phyloP scores from a whole-genome alignment of 2,888 invertebrate species.

The Ochropleura plecta region DNA sequence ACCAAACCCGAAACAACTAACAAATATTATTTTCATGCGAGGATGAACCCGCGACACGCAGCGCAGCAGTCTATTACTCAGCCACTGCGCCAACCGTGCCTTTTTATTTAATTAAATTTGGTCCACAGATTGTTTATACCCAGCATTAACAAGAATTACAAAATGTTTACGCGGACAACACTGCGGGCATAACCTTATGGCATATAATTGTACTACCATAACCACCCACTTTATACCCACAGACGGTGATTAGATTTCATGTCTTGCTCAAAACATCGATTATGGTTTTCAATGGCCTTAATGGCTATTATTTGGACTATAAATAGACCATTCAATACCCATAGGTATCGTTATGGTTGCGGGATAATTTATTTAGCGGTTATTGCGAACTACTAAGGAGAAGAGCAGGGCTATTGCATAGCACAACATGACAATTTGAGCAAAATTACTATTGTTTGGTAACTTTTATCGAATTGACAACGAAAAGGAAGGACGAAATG shows the following conservation, averaged over 20 bases:
- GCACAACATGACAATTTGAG: neutral
- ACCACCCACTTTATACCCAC: slow-evolving; percentile 22
- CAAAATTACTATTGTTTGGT: neutral
- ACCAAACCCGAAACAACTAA: no score
- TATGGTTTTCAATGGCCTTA: slow-evolving; percentile 36
- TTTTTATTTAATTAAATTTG: no score
- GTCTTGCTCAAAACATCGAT: slow-evolving; percentile 47
- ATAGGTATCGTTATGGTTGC: neutral
- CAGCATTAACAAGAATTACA: no score
- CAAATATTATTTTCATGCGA: no score
- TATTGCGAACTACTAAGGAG: neutral
- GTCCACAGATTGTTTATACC: no score
- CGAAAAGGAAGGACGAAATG: no score
- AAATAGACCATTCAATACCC: slow-evolving; percentile 24
- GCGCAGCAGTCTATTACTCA: no score
- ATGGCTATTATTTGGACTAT: slow-evolving; percentile 28
- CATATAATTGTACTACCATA: slow-evolving; percentile 18
- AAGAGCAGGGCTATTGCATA: neutral
- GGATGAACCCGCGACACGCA: no score
- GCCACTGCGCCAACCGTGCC: no score
- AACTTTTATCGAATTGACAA: neutral
- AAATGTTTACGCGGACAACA: no score
- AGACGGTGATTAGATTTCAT: slow-evolving; percentile 38
- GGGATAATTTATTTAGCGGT: slow-evolving; percentile 18
- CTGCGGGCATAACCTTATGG: neutral